Evolutionary conservation across 2,113 vertebrate species (phyloP), one percentile per base, ranked within the genome.

Genomic region (Rhinoptilus africanus): DNA sequence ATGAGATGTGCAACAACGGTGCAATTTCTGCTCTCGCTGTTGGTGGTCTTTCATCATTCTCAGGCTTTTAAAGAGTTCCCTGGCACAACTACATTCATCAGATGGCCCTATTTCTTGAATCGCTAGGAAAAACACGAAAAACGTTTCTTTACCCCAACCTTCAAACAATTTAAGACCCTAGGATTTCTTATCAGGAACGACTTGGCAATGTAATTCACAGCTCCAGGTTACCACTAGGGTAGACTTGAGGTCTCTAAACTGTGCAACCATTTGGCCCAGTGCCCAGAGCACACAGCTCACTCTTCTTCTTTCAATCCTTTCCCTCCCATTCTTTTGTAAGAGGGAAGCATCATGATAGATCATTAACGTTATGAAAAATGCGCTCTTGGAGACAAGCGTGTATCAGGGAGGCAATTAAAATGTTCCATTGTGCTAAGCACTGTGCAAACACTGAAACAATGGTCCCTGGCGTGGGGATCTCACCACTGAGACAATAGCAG

Each of bases 381-480:
- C 5, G 2, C 50, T 80, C 35, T 84, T 2, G 2, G 91, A 96
- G 74, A 78, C 69, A 72, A 91, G 66, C 0, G 80, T 92, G 89
- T 87, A 81, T 22, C 6, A 4, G 30, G 54, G 84, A 96, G 81
- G 81, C 91, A 96, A 96, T 93, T 93, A 95, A 91, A 95, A 68
- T 79, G 57, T 91, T 94, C 92, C 69, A 85, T 96, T 95, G 88
- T 95, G 76, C 56, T 93, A 53, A 88, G 51, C 5, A 0, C 92
- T 81, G n/a, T 67, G 56, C 78, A 77, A 90, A 90, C 48, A 84
- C 50, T 68, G 85, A 93, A 92, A 96, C 88, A 89, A 92, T 81
- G 64, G 88, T 92, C 96, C 68, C 76, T 27, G 30, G 64, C 18
- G 3, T 82, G 73, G 56, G 67, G 83, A 93, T 88, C 83, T 89